phyloP scores from a whole-genome alignment of 2,113 vertebrate genomes.

The Sminthopsis crassicaudata region DNA sequence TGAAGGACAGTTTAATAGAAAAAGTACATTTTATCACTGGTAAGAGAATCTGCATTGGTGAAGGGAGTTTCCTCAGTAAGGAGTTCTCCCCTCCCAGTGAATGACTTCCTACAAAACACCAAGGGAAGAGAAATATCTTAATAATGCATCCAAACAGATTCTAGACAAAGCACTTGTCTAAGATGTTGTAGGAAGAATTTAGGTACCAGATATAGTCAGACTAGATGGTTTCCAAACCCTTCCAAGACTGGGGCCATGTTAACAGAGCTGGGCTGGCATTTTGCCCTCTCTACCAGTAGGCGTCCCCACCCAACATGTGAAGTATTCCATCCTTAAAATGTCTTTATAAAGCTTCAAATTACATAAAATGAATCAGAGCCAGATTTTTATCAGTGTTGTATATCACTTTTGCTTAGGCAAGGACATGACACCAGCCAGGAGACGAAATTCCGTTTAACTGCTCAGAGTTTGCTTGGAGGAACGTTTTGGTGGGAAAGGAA shows the following conservation, averaged over 20 bases:
- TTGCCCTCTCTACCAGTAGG: conserved; percentile 26
- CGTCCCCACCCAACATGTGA: conserved; percentile 19
- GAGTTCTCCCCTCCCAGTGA: too few relatives aligned
- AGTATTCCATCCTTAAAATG: neutral
- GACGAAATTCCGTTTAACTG: neutral
- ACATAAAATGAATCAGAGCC: neutral
- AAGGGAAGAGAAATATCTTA: neutral
- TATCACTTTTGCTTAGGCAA: neutral
- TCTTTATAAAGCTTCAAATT: neutral
- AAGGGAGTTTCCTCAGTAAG: too few relatives aligned
- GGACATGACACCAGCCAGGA: neutral
- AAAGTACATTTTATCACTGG: too few relatives aligned
- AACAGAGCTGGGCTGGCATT: conserved; percentile 53
- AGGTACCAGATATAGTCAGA: neutral
- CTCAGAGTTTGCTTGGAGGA: neutral
- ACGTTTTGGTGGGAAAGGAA: neutral
- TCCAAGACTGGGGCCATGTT: neutral
- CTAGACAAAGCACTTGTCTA: neutral
- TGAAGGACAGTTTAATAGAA: too few relatives aligned
- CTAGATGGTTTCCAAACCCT: neutral
- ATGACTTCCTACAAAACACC: neutral
- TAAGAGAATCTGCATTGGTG: too few relatives aligned
- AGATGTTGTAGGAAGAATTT: neutral
- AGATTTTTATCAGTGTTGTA: neutral
- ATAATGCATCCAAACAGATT: neutral